These are phyloP conservation scores for Noctuana brunneofusca DNA, from an alignment of 2,888 invertebrate genomes.

Conservation along the genomic window DNA sequence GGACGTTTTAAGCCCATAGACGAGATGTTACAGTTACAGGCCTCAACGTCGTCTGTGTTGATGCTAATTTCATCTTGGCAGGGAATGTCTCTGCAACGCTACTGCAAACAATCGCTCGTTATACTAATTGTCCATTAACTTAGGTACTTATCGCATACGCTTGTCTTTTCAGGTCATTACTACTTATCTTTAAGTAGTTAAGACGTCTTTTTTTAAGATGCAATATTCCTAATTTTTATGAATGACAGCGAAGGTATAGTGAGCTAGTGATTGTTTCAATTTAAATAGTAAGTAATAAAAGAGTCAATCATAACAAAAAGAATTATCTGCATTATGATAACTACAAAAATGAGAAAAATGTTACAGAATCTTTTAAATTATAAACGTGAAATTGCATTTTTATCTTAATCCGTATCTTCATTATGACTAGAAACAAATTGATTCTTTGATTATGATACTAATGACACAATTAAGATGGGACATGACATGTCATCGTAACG, in stretches of 20 bases:
- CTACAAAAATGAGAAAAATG: neutral
- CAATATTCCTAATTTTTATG: neutral
- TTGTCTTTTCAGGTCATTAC: neutral
- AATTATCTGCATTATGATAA: too few relatives aligned
- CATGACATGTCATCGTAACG: conserved; percentile 54
- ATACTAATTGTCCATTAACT: conserved; percentile 27
- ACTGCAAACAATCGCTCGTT: conserved; percentile 29
- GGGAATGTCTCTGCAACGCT: conserved; percentile 44
- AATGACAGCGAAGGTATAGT: too few relatives aligned
- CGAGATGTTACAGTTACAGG: conserved; percentile 44
- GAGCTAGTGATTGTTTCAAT: too few relatives aligned
- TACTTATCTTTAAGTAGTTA: neutral
- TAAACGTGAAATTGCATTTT: neutral
- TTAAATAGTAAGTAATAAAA: too few relatives aligned
- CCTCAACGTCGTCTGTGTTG: conserved; percentile 57
- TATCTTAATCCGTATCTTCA: conserved; percentile 6
- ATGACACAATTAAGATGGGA: conserved; percentile 50
- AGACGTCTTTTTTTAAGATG: neutral
- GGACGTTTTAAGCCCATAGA: conserved; percentile 47
- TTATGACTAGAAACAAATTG: conserved; percentile 42
- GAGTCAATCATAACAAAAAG: too few relatives aligned
- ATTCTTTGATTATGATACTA: conserved; percentile 44
- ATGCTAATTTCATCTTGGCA: conserved; percentile 72
- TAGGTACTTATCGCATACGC: neutral
- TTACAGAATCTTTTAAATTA: neutral